Evolutionary conservation across 2,113 vertebrate species (phyloP).

Genomic region (Montifringilla adamsi): DNA sequence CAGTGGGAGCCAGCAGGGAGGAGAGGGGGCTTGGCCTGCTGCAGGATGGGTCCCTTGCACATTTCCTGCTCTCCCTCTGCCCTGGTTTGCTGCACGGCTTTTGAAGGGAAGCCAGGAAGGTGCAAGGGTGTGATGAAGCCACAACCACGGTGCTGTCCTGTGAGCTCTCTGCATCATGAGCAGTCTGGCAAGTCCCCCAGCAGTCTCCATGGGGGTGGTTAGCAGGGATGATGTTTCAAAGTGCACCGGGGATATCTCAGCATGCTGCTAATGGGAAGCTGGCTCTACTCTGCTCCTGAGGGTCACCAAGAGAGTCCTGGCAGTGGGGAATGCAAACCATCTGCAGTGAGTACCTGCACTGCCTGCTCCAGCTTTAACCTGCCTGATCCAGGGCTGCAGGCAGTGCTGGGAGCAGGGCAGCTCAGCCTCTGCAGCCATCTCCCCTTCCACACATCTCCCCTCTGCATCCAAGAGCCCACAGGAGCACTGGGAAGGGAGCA

Average conservation of each 20-base stretch:
- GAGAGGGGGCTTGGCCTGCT: background rate
- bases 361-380: background rate
- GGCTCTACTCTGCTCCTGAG: background rate
- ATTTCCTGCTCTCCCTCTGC: background rate
- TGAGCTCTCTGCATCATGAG: background rate
- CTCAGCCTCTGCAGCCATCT: background rate
- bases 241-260: background rate
- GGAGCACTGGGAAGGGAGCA: background rate
- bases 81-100: background rate
- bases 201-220: accelerated
- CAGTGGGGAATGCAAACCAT: background rate
- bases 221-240: background rate
- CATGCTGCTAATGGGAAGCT: accelerated
- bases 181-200: background rate
- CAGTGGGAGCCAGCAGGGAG: background rate
- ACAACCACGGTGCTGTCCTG: background rate
- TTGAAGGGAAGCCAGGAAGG: background rate
- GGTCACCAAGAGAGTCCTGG: background rate
- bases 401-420: background rate
- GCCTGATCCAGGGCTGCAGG: background rate
- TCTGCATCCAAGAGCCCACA: accelerated
- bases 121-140: accelerated
- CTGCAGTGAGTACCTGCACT: background rate
- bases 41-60: background rate
- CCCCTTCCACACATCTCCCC: background rate